Evolutionary conservation across 2,888 invertebrate genomes (phyloP).

Genomic region (Luperina nickerlii): DNA sequence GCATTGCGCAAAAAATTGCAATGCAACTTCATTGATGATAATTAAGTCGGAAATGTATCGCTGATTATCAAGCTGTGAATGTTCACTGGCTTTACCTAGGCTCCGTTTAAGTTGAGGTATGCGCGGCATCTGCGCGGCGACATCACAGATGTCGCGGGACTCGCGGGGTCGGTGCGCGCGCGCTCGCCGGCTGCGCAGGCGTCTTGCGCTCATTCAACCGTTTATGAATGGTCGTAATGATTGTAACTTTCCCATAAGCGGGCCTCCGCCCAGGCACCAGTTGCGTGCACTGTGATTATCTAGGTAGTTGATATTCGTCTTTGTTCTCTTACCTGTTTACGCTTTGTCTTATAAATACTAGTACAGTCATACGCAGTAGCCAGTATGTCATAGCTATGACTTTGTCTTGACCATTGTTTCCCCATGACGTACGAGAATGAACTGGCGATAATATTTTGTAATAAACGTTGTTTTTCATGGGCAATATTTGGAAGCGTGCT

Average conservation of each 20-base stretch:
- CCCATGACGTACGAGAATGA: constrained; percentile 62
- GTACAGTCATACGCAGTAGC: constrained; percentile 59
- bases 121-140: constrained; percentile 74
- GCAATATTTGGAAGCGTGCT: constrained; percentile 32
- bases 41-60: constrained; percentile 41
- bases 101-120: constrained; percentile 55
- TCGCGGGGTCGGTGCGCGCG: constrained; percentile 76
- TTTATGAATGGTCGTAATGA: constrained; percentile 88
- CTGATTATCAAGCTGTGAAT: constrained; percentile 34
- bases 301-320: constrained; percentile 64
- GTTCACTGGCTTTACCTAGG: constrained; percentile 50
- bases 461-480: constrained; percentile 34
- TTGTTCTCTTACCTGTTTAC: constrained; percentile 69
- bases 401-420: constrained; percentile 64
- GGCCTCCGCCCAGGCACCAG: constrained; percentile 81
- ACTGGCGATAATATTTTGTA: constrained; percentile 47
- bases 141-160: constrained; percentile 79
- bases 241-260: constrained; percentile 87
- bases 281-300: constrained; percentile 73
- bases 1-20: constrained; percentile 58
- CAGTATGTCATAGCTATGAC: constrained; percentile 58
- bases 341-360: constrained; percentile 57
- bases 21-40: constrained; percentile 44
- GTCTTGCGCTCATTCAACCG: constrained; percentile 88
- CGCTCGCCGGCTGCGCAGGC: constrained; percentile 78